These are phyloP conservation scores for Gryllus bimaculatus DNA, from an alignment of 1,140 invertebrate species.

Conservation along the genomic window DNA sequence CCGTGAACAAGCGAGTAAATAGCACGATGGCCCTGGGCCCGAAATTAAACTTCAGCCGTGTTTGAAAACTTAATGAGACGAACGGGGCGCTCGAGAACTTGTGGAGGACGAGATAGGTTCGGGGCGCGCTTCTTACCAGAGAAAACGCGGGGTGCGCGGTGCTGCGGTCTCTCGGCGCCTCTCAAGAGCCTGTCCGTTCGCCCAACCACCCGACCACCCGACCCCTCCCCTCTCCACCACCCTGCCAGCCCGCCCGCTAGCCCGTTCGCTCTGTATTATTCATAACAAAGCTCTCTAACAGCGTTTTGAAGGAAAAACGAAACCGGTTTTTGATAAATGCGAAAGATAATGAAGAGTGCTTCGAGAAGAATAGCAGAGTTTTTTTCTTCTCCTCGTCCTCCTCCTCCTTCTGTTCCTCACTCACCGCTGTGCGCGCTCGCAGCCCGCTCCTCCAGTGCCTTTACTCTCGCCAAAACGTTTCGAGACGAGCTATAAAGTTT, in stretches of 20 bases:
- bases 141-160: no score
- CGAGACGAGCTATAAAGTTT: slow-evolving; percentile 1
- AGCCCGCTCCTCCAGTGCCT: not conserved
- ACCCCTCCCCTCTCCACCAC: not conserved
- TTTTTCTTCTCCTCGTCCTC: not conserved
- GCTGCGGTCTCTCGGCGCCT: no score
- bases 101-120: not conserved
- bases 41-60: slow-evolving; percentile 1
- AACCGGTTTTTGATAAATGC: slow-evolving; percentile 4
- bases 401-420: not conserved
- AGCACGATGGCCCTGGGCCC: not conserved
- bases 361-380: not conserved
- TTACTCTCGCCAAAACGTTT: not conserved
- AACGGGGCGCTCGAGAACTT: not conserved
- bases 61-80: slow-evolving; percentile 4
- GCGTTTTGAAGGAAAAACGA: not conserved
- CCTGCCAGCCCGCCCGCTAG: no score
- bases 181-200: no score
- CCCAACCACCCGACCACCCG: no score
- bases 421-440: no score
- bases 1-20: not conserved
- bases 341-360: slow-evolving; percentile 1
- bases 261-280: not conserved
- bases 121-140: not conserved
- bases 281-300: slow-evolving; percentile 4